Evolutionary conservation across 37 sponge, comb jelly and placozoan genomes (phyloP).

Genomic region (Ianthella basta): DNA sequence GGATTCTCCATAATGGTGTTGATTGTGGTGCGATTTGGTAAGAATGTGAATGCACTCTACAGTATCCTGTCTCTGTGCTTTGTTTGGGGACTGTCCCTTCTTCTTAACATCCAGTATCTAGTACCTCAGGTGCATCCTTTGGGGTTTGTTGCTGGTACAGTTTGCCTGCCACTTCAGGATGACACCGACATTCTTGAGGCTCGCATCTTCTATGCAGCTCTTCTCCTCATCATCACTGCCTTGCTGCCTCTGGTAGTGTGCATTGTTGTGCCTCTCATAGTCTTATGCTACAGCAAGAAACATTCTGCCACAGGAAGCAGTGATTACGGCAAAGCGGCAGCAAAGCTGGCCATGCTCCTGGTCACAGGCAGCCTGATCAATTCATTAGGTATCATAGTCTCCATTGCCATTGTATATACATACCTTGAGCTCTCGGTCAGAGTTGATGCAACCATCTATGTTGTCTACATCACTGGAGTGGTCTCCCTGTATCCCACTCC

Average conservation of each 20-base stretch:
- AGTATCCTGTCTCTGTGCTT: no score
- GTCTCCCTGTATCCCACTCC: no score
- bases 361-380: constrained; percentile 1
- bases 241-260: not conserved
- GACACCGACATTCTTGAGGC: not conserved
- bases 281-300: not conserved
- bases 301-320: not conserved
- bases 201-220: not conserved
- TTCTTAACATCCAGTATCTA: no score
- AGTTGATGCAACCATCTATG: no score
- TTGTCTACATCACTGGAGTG: no score
- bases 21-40: no score
- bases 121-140: not conserved
- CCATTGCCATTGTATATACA: no score
- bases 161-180: not conserved
- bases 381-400: not conserved
- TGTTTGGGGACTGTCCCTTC: no score
- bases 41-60: no score
- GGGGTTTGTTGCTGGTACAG: not conserved
- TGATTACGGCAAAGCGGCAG: not conserved
- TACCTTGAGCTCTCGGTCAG: no score
- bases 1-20: no score
- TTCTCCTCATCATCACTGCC: not conserved
- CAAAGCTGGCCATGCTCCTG: not conserved
- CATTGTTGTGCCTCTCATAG: not conserved